Base-by-base conservation (phyloP, 2,113 vertebrate genomes). In the Trogon surrucura region DNA sequence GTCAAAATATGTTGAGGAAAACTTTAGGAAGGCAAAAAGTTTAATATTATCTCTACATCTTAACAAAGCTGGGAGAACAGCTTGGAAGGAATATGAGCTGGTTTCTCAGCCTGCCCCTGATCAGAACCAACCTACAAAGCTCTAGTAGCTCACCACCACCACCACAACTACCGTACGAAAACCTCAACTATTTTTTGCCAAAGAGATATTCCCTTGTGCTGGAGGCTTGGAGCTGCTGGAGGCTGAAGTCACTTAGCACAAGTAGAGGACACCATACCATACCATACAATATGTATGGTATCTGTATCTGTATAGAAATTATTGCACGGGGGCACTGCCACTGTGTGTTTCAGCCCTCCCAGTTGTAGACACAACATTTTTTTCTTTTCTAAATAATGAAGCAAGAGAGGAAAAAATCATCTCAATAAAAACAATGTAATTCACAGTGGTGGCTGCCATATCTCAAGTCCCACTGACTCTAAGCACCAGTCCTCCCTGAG, bases 1-100 rank as follows among this genome's bases (percentile, higher is more conserved):
- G 15, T 13, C 41, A 84, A 74, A 89, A 54, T 51, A 64, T 10
- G 18, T 66, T 45, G 41, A 15, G 51, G 30, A 71, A 78, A 85
- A 60, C 45, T 84, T 66, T 14, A 60, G 44, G 48, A 14, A 27
- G 13, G 25, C 6, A 20, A 53, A 72, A 41, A 73, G 20, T 57
- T 10, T 0, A 36, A 38, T 67, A 54, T 47, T 74, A 81, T 44
- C 16, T 29, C 23, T 32, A 7, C 0, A 0, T 65, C 6, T 82
- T 56, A 41, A 86, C 16, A 78, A 94, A 73, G 16, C 18, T 50
- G 32, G 23, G 64, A 58, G 36, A 70, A 66, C 5, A 69, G 26
- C 27, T 58, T 62, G 36, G 64, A 69, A 86, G n/a, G 54, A 91
- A 36, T 5, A 38, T 0, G 5, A 80, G 20, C 12, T 71, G 41